Base-by-base conservation (phyloP, 2,888 invertebrate genomes). In the Sarcophaga caerulescens region DNA sequence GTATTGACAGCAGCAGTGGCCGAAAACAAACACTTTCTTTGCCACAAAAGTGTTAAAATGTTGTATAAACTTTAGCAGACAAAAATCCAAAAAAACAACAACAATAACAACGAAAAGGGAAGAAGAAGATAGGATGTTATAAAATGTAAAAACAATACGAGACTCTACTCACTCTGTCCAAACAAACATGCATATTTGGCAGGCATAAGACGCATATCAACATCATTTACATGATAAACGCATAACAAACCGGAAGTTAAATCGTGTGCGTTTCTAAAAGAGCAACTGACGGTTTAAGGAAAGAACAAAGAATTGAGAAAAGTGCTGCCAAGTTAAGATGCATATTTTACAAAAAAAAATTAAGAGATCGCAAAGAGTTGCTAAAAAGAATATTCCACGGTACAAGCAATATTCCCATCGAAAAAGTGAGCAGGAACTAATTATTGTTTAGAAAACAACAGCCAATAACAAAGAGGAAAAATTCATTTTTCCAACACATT, bases 201-300 rank as follows among this genome's bases (percentile, higher is more conserved):
- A 85, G 81, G 84, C 86, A 79, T 62, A 85, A 81, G 73, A 88
- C 80, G 76, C 70, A 47, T 52, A 52, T 57, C 73, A 83, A 47
- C 65, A 82, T 81, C 88, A 89, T 88, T 89, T 88, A 86, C 84
- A 86, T 85, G 74, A 66, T 73, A 87, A 88, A 81, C 88, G 87
- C 87, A 86, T 87, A 86, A 79, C 87, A 81, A 84, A 87, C 86
- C 88, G 88, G 89, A 89, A 88, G 88, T 87, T 44, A 21, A 79
- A 81, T 78, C 23, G 79, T 66, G 76, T 76, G 84, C 78, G 75
- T 84, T 57, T 75, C 17, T 21, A 60, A 11, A 47, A 68, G 52
- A 73, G 70, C 59, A 52, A 23, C 25, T 47, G 52, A 74, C 35
- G 17, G 11, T 14, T 12, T 66, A 45, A 70, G 21, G 14, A 70